phyloP scores from a whole-genome alignment of 2,888 invertebrate species.

The Leptopilina drosophilae region DNA sequence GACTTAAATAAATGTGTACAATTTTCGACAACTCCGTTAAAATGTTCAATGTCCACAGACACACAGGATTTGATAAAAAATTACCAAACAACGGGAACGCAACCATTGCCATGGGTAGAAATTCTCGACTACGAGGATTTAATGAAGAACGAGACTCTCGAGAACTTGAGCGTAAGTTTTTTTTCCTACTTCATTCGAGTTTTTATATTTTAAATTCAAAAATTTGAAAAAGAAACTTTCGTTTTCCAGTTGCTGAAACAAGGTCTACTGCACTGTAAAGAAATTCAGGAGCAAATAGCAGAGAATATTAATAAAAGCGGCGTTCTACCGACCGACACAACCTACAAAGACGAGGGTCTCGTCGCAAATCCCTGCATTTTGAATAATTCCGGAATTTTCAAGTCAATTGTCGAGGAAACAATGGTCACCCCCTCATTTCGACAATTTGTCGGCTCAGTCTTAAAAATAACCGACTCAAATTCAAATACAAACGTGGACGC shows the following conservation, averaged over 20 bases:
- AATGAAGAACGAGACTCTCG: constrained; percentile 68
- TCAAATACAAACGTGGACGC: constrained; percentile 67
- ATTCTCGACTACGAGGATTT: constrained; percentile 66
- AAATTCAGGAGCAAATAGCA: constrained; percentile 79
- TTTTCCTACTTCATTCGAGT: too few species aligned
- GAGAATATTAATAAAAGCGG: constrained; percentile 78
- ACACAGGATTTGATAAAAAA: constrained; percentile 67
- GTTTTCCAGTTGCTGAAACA: constrained; percentile 75
- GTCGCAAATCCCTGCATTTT: constrained; percentile 44
- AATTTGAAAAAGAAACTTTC: not conserved
- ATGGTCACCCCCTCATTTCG: constrained; percentile 74
- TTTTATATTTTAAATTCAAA: not conserved
- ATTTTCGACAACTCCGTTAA: constrained; percentile 45
- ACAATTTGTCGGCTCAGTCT: constrained; percentile 77
- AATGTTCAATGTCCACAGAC: constrained; percentile 69
- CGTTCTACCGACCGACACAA: constrained; percentile 62
- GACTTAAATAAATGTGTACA: constrained; percentile 8
- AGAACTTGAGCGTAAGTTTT: constrained; percentile 72
- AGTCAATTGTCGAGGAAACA: constrained; percentile 78
- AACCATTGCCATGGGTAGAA: constrained; percentile 69
- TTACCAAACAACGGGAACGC: constrained; percentile 70
- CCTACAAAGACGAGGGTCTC: constrained; percentile 41
- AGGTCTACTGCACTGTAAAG: constrained; percentile 77
- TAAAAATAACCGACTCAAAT: constrained; percentile 67
- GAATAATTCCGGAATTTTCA: constrained; percentile 74